These are phyloP conservation scores for Schizopygopsis pylzovi DNA, from an alignment of 2,797 vertebrate genomes.

Conservation along the genomic window DNA sequence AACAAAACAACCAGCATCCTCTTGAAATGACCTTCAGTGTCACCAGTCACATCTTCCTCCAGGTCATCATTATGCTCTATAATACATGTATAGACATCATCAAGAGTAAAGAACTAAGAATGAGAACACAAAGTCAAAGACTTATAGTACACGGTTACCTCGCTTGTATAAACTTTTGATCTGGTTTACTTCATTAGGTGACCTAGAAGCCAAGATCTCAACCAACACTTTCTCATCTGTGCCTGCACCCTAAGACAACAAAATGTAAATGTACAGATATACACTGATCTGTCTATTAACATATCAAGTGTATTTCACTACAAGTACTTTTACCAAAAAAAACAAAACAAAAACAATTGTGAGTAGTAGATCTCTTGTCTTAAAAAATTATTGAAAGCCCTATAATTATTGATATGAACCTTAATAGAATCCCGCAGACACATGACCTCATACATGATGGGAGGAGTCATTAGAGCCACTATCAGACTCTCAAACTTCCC, in stretches of 20 bases:
- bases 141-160: constrained; percentile 72
- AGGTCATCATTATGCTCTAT: constrained; percentile 86
- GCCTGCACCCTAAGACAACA: constrained; percentile 85
- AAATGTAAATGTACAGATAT: not conserved
- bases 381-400: not conserved
- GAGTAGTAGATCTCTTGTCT: not conserved
- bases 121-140: not conserved
- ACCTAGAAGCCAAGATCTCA: constrained; percentile 93
- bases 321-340: not conserved
- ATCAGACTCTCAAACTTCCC: constrained; percentile 92
- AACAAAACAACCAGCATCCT: constrained; percentile 92
- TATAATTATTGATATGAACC: constrained; percentile 71
- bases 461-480: constrained; percentile 86
- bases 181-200: constrained; percentile 80
- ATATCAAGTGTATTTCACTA: not conserved
- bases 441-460: constrained; percentile 82
- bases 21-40: constrained; percentile 91
- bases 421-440: constrained; percentile 88
- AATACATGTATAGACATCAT: constrained; percentile 8
- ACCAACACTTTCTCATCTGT: constrained; percentile 92
- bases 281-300: not conserved
- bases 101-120: not conserved
- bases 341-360: not conserved
- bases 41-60: constrained; percentile 88
- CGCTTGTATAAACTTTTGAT: constrained; percentile 85